Conservation (phyloP, 2,113 vertebrate species). For the Alexandromys fortis region DNA sequence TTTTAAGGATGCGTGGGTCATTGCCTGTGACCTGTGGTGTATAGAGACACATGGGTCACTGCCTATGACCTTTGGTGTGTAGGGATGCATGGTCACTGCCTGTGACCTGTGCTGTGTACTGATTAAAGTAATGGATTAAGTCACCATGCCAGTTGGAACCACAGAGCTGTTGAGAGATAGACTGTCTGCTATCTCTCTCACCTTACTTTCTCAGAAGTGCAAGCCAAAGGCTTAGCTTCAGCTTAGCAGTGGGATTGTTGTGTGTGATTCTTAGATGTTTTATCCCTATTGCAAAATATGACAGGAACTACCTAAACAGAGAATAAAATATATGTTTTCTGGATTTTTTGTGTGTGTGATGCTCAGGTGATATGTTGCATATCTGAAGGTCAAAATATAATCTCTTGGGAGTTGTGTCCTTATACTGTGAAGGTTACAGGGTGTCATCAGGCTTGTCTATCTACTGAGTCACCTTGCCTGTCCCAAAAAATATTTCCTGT, state of each 20-base stretch:
- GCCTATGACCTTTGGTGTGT: not conserved
- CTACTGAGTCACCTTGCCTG: no score
- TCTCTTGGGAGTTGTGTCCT: not conserved
- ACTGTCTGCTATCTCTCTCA: not conserved
- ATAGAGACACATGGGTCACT: not conserved
- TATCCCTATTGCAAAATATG: not conserved
- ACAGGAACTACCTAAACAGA: no score
- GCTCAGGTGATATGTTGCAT: not conserved
- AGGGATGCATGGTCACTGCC: no score
- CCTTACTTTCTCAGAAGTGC: not conserved
- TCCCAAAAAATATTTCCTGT: not conserved
- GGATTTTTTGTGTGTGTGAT: not conserved
- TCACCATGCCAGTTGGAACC: not conserved
- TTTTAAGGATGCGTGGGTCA: not conserved
- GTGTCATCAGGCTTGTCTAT: not conserved
- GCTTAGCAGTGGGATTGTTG: not conserved
- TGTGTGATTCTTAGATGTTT: not conserved
- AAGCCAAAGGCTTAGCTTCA: not conserved
- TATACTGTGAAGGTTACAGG: not conserved
- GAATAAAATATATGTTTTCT: not conserved
- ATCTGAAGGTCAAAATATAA: not conserved
- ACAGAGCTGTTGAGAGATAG: not conserved
- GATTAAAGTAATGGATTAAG: not conserved
- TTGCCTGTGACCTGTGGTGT: no score
- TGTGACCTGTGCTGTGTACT: not conserved